Percentiles rank a stretch among this genome's conserved stretches.
These are phyloP conservation scores for Osmerus eperlanus DNA, from an alignment of 2,113 vertebrate species.

Conservation along the genomic window DNA sequence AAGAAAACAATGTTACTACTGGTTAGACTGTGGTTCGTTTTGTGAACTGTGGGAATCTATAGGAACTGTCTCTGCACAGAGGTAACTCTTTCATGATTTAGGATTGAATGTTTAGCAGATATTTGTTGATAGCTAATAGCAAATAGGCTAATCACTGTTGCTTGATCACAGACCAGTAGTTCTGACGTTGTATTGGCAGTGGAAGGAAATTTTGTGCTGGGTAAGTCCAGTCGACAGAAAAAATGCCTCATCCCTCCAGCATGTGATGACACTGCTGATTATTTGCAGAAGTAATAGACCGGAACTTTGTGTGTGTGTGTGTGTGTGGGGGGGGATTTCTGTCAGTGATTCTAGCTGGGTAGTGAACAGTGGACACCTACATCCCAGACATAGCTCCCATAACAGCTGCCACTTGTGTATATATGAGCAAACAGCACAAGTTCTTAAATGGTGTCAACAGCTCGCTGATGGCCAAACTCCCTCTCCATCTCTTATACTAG, in stretches of 20 bases:
- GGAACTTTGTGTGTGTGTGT: background rate
- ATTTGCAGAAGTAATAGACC: background rate
- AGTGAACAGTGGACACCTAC: background rate
- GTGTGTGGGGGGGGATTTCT: background rate
- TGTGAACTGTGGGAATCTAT: too few species aligned
- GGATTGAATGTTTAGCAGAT: too few species aligned
- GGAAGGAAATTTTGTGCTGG: background rate
- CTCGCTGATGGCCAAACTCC: background rate
- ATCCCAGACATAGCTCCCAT: background rate
- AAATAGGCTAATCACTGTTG: too few species aligned
- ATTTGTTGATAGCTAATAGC: too few species aligned
- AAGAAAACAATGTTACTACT: too few species aligned
- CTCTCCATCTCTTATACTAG: background rate
- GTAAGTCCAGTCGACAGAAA: background rate
- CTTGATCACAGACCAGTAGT: background rate
- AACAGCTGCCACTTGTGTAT: constrained; percentile 8
- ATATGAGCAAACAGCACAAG: background rate
- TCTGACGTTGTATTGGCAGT: background rate
- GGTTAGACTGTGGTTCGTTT: too few species aligned
- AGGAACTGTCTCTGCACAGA: too few species aligned
- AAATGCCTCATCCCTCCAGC: background rate
- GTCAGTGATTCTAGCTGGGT: background rate
- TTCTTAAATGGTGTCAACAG: background rate
- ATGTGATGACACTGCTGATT: background rate
- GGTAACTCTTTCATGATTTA: too few species aligned